phyloP scores from a whole-genome alignment of 1,140 invertebrate species.

The Galendromus occidentalis region DNA sequence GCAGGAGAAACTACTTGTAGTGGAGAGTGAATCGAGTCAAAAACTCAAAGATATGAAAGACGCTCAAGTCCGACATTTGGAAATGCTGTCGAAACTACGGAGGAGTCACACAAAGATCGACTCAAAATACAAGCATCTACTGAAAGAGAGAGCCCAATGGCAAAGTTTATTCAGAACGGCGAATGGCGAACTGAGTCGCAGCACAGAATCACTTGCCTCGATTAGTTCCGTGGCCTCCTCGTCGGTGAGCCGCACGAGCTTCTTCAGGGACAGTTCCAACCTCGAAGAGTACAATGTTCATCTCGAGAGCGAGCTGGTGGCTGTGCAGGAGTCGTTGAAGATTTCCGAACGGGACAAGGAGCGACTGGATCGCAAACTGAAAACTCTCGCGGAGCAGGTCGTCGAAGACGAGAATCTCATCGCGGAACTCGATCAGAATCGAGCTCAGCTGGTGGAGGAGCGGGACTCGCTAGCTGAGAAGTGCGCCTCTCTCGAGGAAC shows the following conservation, averaged over 20 bases:
- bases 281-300: slow-evolving; percentile 9
- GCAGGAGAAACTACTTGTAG: not conserved
- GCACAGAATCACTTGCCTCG: slow-evolving; percentile 8
- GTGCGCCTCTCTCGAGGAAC: not conserved
- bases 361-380: not conserved
- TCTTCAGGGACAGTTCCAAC: slow-evolving; percentile 7
- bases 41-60: slow-evolving; percentile 7
- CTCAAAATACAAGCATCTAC: not conserved
- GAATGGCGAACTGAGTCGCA: not conserved
- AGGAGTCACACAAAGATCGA: not conserved
- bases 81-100: slow-evolving; percentile 2
- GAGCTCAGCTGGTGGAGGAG: not conserved
- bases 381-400: slow-evolving; percentile 1
- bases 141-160: slow-evolving; percentile 7
- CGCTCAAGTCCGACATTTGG: not conserved
- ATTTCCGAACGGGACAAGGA: not conserved
- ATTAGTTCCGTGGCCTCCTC: not conserved
- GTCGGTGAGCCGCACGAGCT: not conserved
- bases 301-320: slow-evolving; percentile 8
- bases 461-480: not conserved
- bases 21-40: not conserved
- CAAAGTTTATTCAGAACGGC: slow-evolving; percentile 1
- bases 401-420: slow-evolving; percentile 4
- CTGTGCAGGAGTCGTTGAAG: not conserved
- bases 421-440: slow-evolving; percentile 3